Conservation (phyloP, 2,113 vertebrate genomes). For the Dasyprocta punctata region DNA sequence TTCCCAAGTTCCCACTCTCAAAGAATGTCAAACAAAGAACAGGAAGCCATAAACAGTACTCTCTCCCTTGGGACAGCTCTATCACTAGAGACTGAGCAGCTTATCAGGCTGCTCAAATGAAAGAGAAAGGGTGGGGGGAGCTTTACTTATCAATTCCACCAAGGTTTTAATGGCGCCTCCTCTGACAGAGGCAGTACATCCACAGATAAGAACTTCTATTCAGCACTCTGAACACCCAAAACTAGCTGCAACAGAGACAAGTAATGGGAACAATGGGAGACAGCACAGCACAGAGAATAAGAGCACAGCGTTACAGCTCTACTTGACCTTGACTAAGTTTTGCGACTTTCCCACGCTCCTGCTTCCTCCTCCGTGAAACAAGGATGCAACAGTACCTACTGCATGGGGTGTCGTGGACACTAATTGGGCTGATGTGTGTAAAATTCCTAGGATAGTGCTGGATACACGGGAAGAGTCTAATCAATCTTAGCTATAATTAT, state of each 20-base stretch:
- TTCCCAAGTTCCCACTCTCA: background rate
- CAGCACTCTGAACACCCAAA: background rate
- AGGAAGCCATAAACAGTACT: background rate
- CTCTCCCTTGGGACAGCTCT: background rate
- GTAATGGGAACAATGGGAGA: background rate
- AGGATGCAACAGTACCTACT: background rate
- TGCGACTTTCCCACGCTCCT: background rate
- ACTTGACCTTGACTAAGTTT: background rate
- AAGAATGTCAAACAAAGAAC: conserved; percentile 1
- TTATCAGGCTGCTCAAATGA: background rate
- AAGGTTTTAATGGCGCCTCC: background rate
- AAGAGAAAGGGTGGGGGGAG: background rate
- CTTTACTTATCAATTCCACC: background rate
- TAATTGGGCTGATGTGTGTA: background rate
- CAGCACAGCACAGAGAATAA: background rate
- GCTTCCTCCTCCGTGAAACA: background rate
- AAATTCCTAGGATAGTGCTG: background rate
- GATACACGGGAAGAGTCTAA: background rate
- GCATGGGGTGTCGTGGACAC: background rate
- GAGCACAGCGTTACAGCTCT: background rate
- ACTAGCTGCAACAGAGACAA: background rate
- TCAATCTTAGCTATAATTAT: background rate
- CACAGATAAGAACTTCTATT: background rate
- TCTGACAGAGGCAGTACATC: background rate
- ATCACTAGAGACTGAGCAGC: background rate